Conservation (phyloP, 92 coral and sea anemone genomes). For the Virgularia gustaviana region DNA sequence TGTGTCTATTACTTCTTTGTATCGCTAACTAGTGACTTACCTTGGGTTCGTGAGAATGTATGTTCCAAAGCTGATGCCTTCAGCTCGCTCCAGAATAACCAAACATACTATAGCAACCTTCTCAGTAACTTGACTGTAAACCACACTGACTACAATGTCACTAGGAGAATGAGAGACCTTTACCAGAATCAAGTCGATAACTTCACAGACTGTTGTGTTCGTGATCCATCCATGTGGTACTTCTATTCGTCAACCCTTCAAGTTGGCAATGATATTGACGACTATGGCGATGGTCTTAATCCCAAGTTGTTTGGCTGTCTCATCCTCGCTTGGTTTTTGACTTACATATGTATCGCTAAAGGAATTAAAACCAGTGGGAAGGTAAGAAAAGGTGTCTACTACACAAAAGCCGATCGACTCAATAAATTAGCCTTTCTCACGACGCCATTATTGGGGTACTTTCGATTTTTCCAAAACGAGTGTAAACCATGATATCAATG, state of each 20-base stretch:
- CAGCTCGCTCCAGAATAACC: slow-evolving; percentile 15
- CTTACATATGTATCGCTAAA: slow-evolving; percentile 91
- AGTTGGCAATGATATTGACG: slow-evolving; percentile 76
- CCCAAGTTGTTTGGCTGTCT: slow-evolving; percentile 85
- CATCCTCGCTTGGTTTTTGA: slow-evolving; percentile 90
- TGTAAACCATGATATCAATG: too few species aligned
- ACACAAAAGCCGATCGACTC: too few species aligned
- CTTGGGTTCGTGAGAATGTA: slow-evolving; percentile 44
- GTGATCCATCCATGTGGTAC: slow-evolving; percentile 92
- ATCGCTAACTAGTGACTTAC: slow-evolving; percentile 21
- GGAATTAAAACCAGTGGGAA: slow-evolving; percentile 98
- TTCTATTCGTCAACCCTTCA: slow-evolving; percentile 87
- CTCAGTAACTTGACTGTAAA: slow-evolving; percentile 31
- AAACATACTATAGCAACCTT: slow-evolving; percentile 10
- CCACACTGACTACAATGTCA: slow-evolving; percentile 16
- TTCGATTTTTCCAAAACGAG: too few species aligned
- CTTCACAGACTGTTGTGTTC: slow-evolving; percentile 91
- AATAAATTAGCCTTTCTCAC: too few species aligned
- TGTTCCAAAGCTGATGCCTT: slow-evolving; percentile 59
- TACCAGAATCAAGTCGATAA: neutral
- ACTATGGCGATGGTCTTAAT: slow-evolving; percentile 75
- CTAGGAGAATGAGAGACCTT: slow-evolving; percentile 32
- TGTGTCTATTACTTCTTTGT: slow-evolving; percentile 36
- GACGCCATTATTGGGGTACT: too few species aligned
- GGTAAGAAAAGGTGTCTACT: slow-evolving; percentile 43